Conservation (phyloP, 2,113 vertebrate genomes). For the Ochotona curzoniae region DNA sequence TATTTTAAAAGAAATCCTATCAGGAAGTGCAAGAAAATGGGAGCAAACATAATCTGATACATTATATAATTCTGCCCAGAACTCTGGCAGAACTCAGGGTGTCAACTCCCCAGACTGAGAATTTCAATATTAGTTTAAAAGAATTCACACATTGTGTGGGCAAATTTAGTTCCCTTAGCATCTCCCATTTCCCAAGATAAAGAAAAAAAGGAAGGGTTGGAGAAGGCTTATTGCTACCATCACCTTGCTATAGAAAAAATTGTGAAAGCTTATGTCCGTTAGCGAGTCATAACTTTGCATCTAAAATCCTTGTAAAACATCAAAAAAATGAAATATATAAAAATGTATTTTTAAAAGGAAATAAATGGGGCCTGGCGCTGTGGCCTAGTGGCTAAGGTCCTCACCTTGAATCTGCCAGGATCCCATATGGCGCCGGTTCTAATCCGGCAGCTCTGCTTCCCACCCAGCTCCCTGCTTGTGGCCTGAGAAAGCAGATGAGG, state of each 20-base stretch:
- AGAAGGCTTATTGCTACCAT: background rate
- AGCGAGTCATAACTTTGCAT: conserved; percentile 12
- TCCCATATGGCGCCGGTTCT: too few relatives aligned
- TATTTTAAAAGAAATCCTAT: background rate
- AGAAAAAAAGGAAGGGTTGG: background rate
- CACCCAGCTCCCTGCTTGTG: too few relatives aligned
- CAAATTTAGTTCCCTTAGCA: background rate
- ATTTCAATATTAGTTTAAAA: conserved; percentile 35
- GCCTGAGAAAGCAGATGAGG: too few relatives aligned
- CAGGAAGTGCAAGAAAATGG: background rate
- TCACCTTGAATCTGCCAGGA: too few relatives aligned
- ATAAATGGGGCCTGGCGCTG: background rate
- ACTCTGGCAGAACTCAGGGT: background rate
- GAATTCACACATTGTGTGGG: background rate
- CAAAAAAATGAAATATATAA: background rate
- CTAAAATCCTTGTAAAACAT: conserved; percentile 15
- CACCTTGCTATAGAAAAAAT: background rate
- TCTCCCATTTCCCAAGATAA: background rate
- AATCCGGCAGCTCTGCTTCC: too few relatives aligned
- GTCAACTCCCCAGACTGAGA: conserved; percentile 16
- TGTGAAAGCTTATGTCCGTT: background rate
- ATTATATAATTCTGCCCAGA: background rate
- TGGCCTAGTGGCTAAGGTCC: too few relatives aligned
- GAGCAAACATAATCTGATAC: too few relatives aligned
- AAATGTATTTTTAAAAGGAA: background rate